Evolutionary conservation across 2,797 vertebrate genomes (phyloP).

Genomic region (Catamblyrhynchus diadema): DNA sequence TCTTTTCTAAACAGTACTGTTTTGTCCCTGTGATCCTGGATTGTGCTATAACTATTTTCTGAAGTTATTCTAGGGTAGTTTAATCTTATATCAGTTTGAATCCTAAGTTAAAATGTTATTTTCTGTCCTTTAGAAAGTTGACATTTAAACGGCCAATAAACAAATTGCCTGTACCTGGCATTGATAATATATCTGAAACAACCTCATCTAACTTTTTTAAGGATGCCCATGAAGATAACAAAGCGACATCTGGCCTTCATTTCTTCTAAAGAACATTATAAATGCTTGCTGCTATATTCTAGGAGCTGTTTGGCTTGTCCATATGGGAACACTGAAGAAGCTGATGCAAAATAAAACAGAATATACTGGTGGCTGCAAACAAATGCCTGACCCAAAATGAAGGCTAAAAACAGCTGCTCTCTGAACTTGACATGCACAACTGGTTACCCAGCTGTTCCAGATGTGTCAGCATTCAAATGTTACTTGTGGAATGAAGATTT

Average conservation of each 20-base stretch:
- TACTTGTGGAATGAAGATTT: not conserved
- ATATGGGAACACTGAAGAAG: conserved; percentile 45
- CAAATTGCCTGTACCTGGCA: conserved; percentile 33
- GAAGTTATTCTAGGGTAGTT: not conserved
- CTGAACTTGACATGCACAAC: conserved; percentile 7
- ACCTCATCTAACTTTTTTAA: not conserved
- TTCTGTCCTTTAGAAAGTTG: not conserved
- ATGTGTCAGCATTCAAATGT: not conserved
- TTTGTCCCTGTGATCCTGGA: not conserved
- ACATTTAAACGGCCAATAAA: not conserved
- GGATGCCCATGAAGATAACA: not conserved
- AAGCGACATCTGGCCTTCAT: conserved; percentile 38
- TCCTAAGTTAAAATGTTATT: conserved; percentile 8
- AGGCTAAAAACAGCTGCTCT: conserved; percentile 41
- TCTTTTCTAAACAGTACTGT: not conserved
- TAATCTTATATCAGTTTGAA: not conserved
- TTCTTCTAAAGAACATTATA: not conserved
- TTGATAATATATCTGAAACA: not conserved
- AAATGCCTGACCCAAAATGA: not conserved
- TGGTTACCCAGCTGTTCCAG: conserved; percentile 43
- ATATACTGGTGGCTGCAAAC: conserved; percentile 7
- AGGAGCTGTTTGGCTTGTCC: not conserved
- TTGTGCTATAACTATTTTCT: not conserved
- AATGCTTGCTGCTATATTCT: not conserved
- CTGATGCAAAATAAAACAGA: conserved; percentile 11